Evolutionary conservation across 2,113 vertebrate genomes (phyloP).

Genomic region (Melospiza melodia): DNA sequence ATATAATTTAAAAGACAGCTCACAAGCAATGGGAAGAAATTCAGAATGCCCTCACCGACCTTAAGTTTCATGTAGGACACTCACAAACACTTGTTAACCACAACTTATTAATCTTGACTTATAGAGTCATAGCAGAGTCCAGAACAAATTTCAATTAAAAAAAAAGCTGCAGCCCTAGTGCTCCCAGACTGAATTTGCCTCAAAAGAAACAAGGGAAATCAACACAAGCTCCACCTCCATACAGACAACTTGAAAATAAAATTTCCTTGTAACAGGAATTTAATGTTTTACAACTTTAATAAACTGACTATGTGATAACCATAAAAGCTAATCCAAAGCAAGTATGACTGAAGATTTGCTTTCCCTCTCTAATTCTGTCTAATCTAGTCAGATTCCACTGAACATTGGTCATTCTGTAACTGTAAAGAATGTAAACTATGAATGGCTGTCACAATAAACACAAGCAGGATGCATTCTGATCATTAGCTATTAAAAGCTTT

Average conservation of each 20-base stretch:
- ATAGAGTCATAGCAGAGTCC: neutral
- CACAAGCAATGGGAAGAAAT: neutral
- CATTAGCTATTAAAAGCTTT: neutral
- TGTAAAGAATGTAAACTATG: neutral
- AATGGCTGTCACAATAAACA: neutral
- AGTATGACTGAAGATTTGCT: neutral
- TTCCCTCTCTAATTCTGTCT: neutral
- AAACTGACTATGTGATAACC: neutral
- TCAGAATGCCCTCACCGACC: neutral
- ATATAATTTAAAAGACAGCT: neutral
- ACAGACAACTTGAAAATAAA: neutral
- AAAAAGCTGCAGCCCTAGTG: neutral
- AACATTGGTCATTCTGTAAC: neutral
- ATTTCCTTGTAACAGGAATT: neutral
- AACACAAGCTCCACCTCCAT: neutral
- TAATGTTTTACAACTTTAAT: neutral
- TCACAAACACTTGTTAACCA: neutral
- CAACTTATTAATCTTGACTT: neutral
- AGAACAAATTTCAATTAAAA: neutral
- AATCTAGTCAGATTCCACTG: neutral
- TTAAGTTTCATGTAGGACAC: neutral
- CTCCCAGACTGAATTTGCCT: neutral
- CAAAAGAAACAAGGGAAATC: neutral
- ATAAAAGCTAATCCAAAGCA: neutral
- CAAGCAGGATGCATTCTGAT: neutral